Evolutionary conservation across 1,140 invertebrate genomes (phyloP).

Genomic region (Drosophila pandora): DNA sequence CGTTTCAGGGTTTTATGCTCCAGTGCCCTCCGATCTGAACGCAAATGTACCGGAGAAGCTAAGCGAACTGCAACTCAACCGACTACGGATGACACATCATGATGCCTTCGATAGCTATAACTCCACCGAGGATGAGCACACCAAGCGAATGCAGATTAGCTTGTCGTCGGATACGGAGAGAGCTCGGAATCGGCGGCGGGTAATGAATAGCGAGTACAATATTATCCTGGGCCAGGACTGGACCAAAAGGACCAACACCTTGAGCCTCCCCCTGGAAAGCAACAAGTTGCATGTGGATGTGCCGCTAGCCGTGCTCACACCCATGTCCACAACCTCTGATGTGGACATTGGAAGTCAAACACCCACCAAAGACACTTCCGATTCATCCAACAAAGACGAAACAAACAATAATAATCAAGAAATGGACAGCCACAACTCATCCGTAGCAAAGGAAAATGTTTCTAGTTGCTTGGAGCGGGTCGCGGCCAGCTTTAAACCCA

Average conservation of each 20-base stretch:
- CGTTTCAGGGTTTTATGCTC: slow-evolving; percentile 15
- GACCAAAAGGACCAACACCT: background rate
- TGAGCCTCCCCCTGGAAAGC: slow-evolving; percentile 34
- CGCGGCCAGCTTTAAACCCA: background rate
- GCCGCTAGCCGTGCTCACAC: slow-evolving; percentile 22
- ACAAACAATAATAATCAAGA: slow-evolving; percentile 26
- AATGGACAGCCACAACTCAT: background rate
- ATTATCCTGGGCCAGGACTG: slow-evolving; percentile 20
- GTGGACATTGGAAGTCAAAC: slow-evolving; percentile 14
- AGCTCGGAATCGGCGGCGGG: slow-evolving; percentile 41
- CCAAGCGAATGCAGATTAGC: slow-evolving; percentile 14
- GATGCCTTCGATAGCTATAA: slow-evolving; percentile 56
- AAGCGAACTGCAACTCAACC: slow-evolving; percentile 73
- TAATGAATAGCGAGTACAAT: slow-evolving; percentile 61
- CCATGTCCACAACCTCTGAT: slow-evolving; percentile 82
- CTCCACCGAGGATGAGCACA: slow-evolving; percentile 33
- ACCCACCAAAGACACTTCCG: background rate
- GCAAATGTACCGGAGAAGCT: slow-evolving; percentile 60
- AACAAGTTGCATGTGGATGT: slow-evolving; percentile 34
- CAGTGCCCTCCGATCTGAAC: slow-evolving; percentile 53
- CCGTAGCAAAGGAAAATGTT: background rate
- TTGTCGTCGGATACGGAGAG: slow-evolving; percentile 37
- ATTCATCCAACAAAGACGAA: slow-evolving; percentile 35
- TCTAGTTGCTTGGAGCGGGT: background rate
- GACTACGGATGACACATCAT: slow-evolving; percentile 66